Conservation (phyloP, 2,888 invertebrate species). For the Aleiodes leptofemur region DNA sequence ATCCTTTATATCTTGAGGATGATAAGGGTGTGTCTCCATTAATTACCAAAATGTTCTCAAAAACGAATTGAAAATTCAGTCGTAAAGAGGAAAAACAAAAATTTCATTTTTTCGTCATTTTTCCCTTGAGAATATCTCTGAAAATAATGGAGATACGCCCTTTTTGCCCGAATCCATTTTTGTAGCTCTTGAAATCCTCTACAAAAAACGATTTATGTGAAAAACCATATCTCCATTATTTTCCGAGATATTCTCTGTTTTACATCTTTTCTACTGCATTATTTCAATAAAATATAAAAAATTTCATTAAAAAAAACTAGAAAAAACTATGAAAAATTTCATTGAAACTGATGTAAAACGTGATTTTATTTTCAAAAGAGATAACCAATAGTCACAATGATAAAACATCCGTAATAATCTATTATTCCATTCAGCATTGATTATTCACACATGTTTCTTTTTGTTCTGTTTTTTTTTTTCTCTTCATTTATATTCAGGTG, state of each 20-base stretch:
- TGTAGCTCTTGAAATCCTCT: not conserved
- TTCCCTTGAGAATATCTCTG: not conserved
- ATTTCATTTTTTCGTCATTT: not conserved
- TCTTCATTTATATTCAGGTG: constrained; percentile 77
- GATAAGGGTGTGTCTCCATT: no score
- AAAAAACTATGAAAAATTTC: not conserved
- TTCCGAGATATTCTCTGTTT: not conserved
- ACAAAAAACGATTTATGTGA: not conserved
- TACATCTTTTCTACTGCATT: no score
- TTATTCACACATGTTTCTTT: not conserved
- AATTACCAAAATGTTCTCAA: no score
- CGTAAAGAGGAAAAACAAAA: no score
- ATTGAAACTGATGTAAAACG: not conserved
- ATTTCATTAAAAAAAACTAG: no score
- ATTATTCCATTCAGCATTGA: not conserved
- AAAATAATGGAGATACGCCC: not conserved
- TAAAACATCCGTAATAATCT: no score
- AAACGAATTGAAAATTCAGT: no score
- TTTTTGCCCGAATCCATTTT: not conserved
- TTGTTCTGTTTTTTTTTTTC: not conserved
- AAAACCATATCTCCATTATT: not conserved
- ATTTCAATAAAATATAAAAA: no score
- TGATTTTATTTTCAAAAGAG: no score
- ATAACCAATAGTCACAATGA: no score
- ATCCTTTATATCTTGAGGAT: no score